phyloP scores from a whole-genome alignment of 2,797 vertebrate species.

The Pipistrellus pipistrellus region DNA sequence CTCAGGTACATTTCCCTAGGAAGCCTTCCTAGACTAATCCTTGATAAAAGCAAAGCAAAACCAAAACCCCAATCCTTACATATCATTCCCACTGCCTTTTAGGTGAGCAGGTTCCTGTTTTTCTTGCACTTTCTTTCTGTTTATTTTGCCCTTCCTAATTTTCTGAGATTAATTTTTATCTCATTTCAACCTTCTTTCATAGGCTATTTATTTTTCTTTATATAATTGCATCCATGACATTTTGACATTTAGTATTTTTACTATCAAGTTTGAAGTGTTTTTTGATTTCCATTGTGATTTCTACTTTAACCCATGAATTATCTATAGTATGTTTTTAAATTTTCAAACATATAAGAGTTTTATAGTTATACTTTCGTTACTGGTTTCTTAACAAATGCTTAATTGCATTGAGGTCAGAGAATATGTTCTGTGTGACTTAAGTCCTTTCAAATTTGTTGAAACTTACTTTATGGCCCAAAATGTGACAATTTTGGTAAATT shows the following conservation, averaged over 20 bases:
- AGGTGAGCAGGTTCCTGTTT: neutral
- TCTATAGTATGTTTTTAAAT: neutral
- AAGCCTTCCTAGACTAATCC: neutral
- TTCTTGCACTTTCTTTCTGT: neutral
- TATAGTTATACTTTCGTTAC: neutral
- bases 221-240: neutral
- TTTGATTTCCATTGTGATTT: neutral
- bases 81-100: neutral
- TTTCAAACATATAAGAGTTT: neutral
- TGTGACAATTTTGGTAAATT: neutral
- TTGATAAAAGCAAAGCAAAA: neutral
- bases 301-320: neutral
- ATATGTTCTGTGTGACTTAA: neutral
- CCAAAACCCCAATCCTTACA: neutral
- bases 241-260: slow-evolving; percentile 44
- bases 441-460: slow-evolving; percentile 1
- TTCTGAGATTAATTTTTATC: slow-evolving; percentile 21
- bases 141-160: neutral
- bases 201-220: neutral
- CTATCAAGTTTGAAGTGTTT: slow-evolving; percentile 1
- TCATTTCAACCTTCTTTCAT: slow-evolving; percentile 26
- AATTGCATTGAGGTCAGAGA: neutral
- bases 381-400: neutral
- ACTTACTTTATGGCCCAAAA: neutral
- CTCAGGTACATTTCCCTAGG: neutral